Evolutionary conservation across 2,797 vertebrate species (phyloP), one percentile per base, ranked within the genome.

Genomic region (Rhinoraja longicauda): DNA sequence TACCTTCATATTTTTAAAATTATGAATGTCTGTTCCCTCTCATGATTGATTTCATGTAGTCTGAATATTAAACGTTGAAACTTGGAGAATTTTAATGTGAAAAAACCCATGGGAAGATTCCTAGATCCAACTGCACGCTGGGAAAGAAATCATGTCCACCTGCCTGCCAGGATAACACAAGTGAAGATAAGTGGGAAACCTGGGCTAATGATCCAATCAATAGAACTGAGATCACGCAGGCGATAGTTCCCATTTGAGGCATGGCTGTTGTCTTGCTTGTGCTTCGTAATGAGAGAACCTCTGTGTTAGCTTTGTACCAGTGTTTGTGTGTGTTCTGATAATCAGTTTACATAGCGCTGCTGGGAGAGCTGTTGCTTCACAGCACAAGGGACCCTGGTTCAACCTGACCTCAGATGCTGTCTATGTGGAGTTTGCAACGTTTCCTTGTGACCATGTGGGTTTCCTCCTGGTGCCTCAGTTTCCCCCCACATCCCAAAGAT

Each of bases 1-100:
- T 64, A 64, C 84, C 53, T 88, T 88, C 84, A 88, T 88, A 32
- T 86, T 64, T 88, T 88, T 88, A 32, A 64, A 62, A 88, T 88
- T 88, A 64, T 32, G 84, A 62, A 88, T 32, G 7, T 32, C 84
- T n/a, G 13, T 64, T 88, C 64, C 29, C 84, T 64, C 24, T 6
- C 84, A 32, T 64, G 53, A 64, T 64, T 88, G 84, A 88, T 88
- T 88, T 88, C 84, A 88, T 64, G 13, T n/a, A 88, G 7, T 29
- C 59, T 88, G 84, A 64, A 86, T 64, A 64, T 17, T 64, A 88
- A 88, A 62, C 64, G 59, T n/a, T 32, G 29, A 7, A 32, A 32
- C 57, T 57, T 17, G 17, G 32, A n/a, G 29, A 32, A 64, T 32
- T 64, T 64, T 64, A 62, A 32, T 64, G 29, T 7, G 64, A 88